phyloP scores from a whole-genome alignment of 1,140 invertebrate species.

The Pygmarrhopalites habei region DNA sequence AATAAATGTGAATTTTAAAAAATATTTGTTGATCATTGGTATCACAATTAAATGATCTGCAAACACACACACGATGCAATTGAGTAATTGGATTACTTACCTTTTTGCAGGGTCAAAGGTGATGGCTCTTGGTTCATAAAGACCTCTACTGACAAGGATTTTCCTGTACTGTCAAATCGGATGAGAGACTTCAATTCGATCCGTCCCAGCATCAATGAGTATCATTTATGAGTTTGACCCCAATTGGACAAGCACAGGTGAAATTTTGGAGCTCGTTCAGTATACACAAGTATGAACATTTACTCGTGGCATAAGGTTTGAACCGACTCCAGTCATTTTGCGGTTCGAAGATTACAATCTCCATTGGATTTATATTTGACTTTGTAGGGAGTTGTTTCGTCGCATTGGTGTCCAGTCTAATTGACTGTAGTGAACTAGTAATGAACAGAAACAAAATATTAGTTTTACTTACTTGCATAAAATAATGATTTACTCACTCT shows the following conservation, averaged over 20 bases:
- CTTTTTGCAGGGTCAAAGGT: constrained; percentile 69
- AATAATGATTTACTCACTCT: too few species aligned
- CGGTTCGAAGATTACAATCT: constrained; percentile 67
- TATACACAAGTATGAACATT: constrained; percentile 86
- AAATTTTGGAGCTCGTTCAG: constrained; percentile 62
- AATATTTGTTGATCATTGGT: too few species aligned
- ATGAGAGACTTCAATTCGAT: constrained; percentile 79
- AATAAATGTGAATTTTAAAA: too few species aligned
- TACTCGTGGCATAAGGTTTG: constrained; percentile 52
- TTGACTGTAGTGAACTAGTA: constrained; percentile 27
- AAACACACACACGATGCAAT: constrained; percentile 79
- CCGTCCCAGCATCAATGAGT: constrained; percentile 62
- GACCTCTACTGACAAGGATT: constrained; percentile 65
- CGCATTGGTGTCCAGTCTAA: constrained; percentile 27
- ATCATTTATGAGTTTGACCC: constrained; percentile 65
- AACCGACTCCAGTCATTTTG: constrained; percentile 6
- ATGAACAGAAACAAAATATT: too few species aligned
- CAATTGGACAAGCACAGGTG: constrained; percentile 82
- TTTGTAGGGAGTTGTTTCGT: constrained; percentile 16
- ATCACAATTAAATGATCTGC: too few species aligned
- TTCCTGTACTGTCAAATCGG: constrained; percentile 71
- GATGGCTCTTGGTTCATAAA: constrained; percentile 72
- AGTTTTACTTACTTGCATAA: too few species aligned
- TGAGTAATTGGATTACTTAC: constrained; percentile 78
- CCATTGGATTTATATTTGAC: constrained; percentile 61